phyloP scores from a whole-genome alignment of 1,140 invertebrate genomes.

The Macrobrachium rosenbergii region DNA sequence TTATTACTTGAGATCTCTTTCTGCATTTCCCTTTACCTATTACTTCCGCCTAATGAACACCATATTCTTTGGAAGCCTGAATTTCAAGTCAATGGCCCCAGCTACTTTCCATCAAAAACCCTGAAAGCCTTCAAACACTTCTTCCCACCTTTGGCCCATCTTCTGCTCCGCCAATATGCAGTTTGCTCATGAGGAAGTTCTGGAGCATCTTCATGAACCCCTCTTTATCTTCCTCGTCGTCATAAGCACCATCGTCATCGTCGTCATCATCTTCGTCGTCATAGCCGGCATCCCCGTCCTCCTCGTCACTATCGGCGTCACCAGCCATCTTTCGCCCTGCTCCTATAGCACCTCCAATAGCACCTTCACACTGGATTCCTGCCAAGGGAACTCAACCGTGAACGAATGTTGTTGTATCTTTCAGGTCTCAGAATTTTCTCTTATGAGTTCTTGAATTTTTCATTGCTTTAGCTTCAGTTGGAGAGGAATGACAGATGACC shows the following conservation, averaged over 20 bases:
- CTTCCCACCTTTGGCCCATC: conserved; percentile 33
- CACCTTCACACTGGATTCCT: conserved; percentile 27
- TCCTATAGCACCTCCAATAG: conserved; percentile 28
- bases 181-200: conserved; percentile 46
- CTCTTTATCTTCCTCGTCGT: conserved; percentile 47
- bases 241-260: conserved; percentile 26
- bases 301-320: conserved; percentile 20
- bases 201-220: conserved; percentile 54
- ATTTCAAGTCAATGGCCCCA: no score
- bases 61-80: no score
- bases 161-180: conserved; percentile 25
- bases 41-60: no score
- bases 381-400: no score
- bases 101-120: not conserved
- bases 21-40: no score
- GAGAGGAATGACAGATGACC: no score
- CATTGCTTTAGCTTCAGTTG: no score
- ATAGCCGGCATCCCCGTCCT: conserved; percentile 29
- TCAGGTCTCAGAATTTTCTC: no score
- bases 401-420: no score
- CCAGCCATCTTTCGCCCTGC: not conserved
- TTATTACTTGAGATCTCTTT: no score
- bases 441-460: no score
- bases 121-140: no score
- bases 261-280: conserved; percentile 42